Evolutionary conservation across 2,113 vertebrate genomes (phyloP).

Genomic region (Cygnus buccinator): DNA sequence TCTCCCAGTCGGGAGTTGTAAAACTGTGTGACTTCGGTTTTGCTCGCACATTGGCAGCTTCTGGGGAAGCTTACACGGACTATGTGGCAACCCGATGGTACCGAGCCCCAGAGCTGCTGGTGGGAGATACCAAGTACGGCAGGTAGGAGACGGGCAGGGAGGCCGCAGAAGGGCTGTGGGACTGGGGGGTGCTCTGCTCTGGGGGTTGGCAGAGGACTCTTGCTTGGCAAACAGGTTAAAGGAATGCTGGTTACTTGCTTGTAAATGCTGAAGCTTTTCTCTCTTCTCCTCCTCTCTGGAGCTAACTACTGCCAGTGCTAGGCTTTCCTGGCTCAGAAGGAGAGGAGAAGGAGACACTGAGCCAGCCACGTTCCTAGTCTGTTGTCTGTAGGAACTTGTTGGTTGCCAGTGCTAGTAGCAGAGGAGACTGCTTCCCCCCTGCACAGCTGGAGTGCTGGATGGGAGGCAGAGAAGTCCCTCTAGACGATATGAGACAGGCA

Average conservation of each 20-base stretch:
- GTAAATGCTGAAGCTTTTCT: neutral
- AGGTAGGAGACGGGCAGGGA: conserved; percentile 76
- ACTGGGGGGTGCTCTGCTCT: neutral
- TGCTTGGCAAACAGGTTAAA: neutral
- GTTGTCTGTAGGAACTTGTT: neutral
- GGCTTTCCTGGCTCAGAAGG: neutral
- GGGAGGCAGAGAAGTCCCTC: neutral
- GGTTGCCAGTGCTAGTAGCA: neutral
- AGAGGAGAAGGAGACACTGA: neutral
- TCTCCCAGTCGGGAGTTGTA: conserved; percentile 87
- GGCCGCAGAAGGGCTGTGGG: neutral
- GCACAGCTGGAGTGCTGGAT: neutral
- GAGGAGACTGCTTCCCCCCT: neutral
- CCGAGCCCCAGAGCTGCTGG: conserved; percentile 89
- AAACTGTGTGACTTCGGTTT: conserved; percentile 95
- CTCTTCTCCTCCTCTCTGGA: neutral
- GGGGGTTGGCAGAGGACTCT: too few species aligned
- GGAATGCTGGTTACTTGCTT: neutral
- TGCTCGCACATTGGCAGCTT: conserved; percentile 81
- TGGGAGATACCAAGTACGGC: conserved; percentile 90
- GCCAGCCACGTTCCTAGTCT: neutral
- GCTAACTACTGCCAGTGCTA: neutral
- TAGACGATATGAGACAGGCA: neutral
- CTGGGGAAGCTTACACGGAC: conserved; percentile 87
- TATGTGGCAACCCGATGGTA: conserved; percentile 94